Evolutionary conservation across 2,113 vertebrate genomes (phyloP), one percentile per base, ranked within the genome.

Genomic region (Eublepharis macularius): DNA sequence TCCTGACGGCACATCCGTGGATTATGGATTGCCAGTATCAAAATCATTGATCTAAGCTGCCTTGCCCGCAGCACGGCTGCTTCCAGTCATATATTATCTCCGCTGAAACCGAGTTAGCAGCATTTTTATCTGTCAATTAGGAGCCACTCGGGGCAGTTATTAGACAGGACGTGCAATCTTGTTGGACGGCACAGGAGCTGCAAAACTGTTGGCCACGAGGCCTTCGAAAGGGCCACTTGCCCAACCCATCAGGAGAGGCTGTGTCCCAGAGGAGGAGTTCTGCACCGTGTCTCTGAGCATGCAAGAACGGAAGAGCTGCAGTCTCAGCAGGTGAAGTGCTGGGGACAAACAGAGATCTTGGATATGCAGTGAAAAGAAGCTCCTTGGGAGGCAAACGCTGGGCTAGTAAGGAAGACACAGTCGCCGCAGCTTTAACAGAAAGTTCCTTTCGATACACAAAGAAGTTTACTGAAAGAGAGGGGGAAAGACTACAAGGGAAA

Each of bases 121-220:
- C 12, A 0, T 92, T 94, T 94, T 93, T 95, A 94, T 93, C 93
- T 94, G 93, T 94, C 94, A 95, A 94, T 95, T 94, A 95, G 93
- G 92, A 92, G 77, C 91, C 88, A 94, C 43, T 57, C 93, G 94
- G 90, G 92, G 90, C 87, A 87, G 92, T 92, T 90, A 94, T 95
- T 92, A 94, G 92, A 92, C 88, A 91, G 89, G 92, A 85, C 91
- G 92, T 78, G 87, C 86, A 86, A 76, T 89, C 93, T 82, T 88
- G 91, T 68, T 88, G 89, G 90, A 89, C 92, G 85, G 90, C 80
- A 47, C 84, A 87, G 86, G 86, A 92, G 89, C 93, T 86, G 77
- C 82, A 87, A 92, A 94, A 92, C 85, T 87, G 92, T 86, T 92
- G 84, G 91, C 89, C 93, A 93, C 89, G 92, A 93, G 90, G 92